phyloP scores from a whole-genome alignment of 2,888 invertebrate genomes.

The Nephrotoma guestfalica region DNA sequence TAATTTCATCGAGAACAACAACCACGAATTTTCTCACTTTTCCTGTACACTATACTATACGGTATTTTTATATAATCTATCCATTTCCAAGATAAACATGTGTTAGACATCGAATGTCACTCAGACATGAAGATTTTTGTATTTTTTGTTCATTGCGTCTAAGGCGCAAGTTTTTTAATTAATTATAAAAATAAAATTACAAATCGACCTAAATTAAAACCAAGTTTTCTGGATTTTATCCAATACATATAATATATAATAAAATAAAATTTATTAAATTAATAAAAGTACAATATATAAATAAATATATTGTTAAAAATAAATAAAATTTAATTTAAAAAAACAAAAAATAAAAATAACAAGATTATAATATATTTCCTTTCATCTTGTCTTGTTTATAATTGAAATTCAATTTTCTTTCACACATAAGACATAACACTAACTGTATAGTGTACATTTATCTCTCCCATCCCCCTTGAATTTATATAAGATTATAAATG shows the following conservation, averaged over 20 bases:
- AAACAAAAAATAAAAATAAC: neutral
- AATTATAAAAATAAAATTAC: neutral
- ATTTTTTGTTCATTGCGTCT: neutral
- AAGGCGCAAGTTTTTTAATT: neutral
- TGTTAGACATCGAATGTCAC: slow-evolving; percentile 23
- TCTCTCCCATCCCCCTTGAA: neutral
- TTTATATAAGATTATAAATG: neutral
- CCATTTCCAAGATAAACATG: slow-evolving; percentile 17
- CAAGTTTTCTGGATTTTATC: neutral
- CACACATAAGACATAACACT: neutral
- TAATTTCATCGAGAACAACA: neutral
- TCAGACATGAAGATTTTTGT: slow-evolving; percentile 13
- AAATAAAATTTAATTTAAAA: neutral
- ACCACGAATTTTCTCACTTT: neutral
- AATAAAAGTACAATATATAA: neutral
- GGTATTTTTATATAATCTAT: neutral
- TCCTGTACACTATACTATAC: neutral
- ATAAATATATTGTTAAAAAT: neutral
- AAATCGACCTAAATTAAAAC: neutral
- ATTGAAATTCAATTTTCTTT: neutral
- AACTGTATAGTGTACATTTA: neutral
- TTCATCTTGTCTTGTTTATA: neutral
- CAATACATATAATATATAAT: neutral
- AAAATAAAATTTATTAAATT: neutral
- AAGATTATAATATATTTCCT: neutral